Percentiles rank a stretch among this genome's conserved stretches.
phyloP scores from a whole-genome alignment of 1,140 invertebrate species.

The Drosophila nebulosa region DNA sequence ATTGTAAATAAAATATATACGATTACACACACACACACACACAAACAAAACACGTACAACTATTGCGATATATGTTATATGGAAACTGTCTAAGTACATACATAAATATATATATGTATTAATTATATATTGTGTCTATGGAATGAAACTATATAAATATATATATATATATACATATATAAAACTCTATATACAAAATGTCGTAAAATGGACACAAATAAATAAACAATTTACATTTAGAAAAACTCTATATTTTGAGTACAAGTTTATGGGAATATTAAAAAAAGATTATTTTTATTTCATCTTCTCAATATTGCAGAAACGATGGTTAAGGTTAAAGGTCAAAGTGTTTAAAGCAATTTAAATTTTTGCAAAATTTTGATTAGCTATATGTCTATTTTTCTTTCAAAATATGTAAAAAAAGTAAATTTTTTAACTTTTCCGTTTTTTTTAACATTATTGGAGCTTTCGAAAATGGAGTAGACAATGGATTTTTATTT shows the following conservation, averaged over 20 bases:
- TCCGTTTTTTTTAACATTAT: too few species aligned
- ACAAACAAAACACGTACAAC: slow-evolving; percentile 32
- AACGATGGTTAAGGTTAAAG: too few species aligned
- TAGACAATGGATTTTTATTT: too few species aligned
- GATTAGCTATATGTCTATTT: too few species aligned
- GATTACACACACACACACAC: not conserved
- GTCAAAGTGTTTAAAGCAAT: too few species aligned
- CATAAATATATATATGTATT: slow-evolving; percentile 49
- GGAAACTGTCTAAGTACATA: slow-evolving; percentile 26
- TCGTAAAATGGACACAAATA: slow-evolving; percentile 55
- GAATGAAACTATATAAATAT: slow-evolving; percentile 52
- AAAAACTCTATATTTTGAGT: slow-evolving; percentile 41
- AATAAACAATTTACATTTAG: slow-evolving; percentile 76
- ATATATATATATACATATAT: slow-evolving; percentile 42
- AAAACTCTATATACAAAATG: slow-evolving; percentile 51
- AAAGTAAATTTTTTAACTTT: too few species aligned
- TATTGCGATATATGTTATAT: slow-evolving; percentile 30
- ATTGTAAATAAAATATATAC: slow-evolving; percentile 40
- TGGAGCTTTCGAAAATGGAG: too few species aligned
- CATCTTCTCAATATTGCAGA: too few species aligned
- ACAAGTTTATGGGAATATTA: not conserved
- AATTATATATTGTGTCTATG: slow-evolving; percentile 67
- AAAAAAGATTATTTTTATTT: not conserved
- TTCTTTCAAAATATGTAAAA: too few species aligned
- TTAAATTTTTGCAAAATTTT: too few species aligned